Evolutionary conservation across 1,140 invertebrate species (phyloP), one percentile per base, ranked within the genome.

Genomic region (Paraescarpia echinospica): DNA sequence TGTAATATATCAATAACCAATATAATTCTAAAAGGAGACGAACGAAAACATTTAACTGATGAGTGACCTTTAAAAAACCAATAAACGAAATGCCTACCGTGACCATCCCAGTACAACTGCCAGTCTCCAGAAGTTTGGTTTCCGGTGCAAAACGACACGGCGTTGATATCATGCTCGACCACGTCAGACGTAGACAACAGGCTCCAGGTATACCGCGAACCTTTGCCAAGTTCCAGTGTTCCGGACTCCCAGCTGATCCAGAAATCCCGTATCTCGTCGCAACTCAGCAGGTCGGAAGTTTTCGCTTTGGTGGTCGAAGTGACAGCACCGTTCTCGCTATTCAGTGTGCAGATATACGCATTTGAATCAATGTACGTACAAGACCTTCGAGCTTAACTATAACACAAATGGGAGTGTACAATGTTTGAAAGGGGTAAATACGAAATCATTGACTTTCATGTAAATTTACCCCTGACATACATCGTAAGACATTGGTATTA

Each of bases 161-260:
- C 59, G 59, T 77, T 77, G 27, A 77, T 77, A 77, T 77, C 59
- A 27, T 77, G 59, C 59, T 77, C 59, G 59, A 77, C 22, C 8
- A 77, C 59, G 27, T 31, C 59, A 27, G 2, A 18, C 12, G 59
- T 77, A 77, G 59, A 1, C 22, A 77, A 12, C 12, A 77, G 59
- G 59, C 18, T 77, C 59, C 59, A 77, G 0, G 59, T 77, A 18
- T 77, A 77, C 14, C 59, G 59, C 22, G 90, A 90, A 31, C 90
- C 90, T 34, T 41, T 34, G 33, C 90, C 90, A 34, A 41, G 34
- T 34, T 34, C 90, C 34, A 90, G 18, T 22, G 34, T 34, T 34
- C 90, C 90, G 8, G 33, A 34, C n/a, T 90, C 90, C 90, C 90
- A 90, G n/a, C 90, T 90, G 34, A 90, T n/a, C 90, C 90, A 90